Percentiles rank a stretch among this genome's conserved stretches.
These are phyloP conservation scores for Phytoseiulus persimilis DNA, from an alignment of 2,888 invertebrate genomes.

Conservation along the genomic window DNA sequence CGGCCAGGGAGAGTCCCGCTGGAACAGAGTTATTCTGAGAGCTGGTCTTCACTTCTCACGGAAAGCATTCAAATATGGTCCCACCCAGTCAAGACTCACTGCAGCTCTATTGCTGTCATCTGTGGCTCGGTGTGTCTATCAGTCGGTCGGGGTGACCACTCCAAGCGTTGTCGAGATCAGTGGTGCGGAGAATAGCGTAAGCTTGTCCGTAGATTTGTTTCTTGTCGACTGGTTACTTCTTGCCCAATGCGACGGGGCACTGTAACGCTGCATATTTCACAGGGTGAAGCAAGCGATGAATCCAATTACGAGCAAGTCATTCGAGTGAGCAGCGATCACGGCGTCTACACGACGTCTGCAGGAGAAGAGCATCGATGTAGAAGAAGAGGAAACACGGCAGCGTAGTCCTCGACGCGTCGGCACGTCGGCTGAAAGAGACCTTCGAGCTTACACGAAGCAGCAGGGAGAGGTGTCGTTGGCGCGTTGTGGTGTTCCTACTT, in stretches of 20 bases:
- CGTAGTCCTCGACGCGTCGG: no score
- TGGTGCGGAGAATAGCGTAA: not conserved
- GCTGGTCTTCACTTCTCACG: not conserved
- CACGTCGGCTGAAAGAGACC: no score
- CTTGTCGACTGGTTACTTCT: not conserved
- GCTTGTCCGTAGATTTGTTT: not conserved
- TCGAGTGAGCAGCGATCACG: not conserved
- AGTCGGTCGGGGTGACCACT: not conserved
- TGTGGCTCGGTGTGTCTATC: not conserved
- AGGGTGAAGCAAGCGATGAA: not conserved
- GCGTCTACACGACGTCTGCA: not conserved
- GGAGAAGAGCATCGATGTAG: not conserved
- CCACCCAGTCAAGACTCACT: not conserved
- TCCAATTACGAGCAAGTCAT: not conserved
- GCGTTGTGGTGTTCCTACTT: no score
- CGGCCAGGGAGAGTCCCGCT: no score
- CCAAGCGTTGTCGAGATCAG: not conserved
- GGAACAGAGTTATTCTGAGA: not conserved
- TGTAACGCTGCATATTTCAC: not conserved
- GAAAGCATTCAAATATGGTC: not conserved
- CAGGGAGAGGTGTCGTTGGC: no score
- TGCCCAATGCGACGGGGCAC: not conserved
- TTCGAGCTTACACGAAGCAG: no score
- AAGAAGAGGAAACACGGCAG: no score
- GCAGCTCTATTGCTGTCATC: not conserved